Evolutionary conservation across 2,113 vertebrate species (phyloP), one percentile per base, ranked within the genome.

Genomic region (Conger conger): DNA sequence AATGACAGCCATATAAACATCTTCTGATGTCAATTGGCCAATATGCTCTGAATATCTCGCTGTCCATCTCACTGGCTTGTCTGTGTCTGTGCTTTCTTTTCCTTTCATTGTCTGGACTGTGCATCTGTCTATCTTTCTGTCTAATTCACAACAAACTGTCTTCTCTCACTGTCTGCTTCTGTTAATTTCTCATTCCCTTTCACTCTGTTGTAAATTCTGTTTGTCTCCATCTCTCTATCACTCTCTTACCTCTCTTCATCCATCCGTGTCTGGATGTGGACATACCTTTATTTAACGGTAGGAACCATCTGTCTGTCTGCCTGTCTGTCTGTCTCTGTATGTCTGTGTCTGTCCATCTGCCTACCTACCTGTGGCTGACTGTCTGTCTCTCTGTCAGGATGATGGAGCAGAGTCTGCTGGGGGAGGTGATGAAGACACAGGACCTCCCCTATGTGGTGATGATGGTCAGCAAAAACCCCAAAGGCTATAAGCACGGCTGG

Each of bases 391-490:
- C 18, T 16, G 4, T 30, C 37, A 80, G 84, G 79, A 73, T 85
- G 85, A 93, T 98, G 95, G 95, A 97, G 83, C 92, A 97, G 93
- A 95, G 95, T 89, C 93, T 99, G 86, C 84, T 45, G 4, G 97
- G 96, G 23, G 95, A 96, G 15, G 87, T 95, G 89, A 91, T 98
- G 93, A 97, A 96, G 94, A 96, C 94, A 50, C 97, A 98, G 90
- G 96, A 98, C 85, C 96, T 98, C 79, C 96, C 97, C 0, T 3
- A 0, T 2, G 94, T 98, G 45, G 84, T 97, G 1, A 3, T 83
- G 1, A 18, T 60, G 0, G 76, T 98, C 89, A 95, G 95, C 90
- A 96, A 9, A 86, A 98, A 97, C 89, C 96, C 94, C 0, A 91
- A 85, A 37, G 96, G 97, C 76, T 94, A 95, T 88, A 91, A 91